phyloP scores from a whole-genome alignment of 2,888 invertebrate species.

The Lasioglossum zephyrum region DNA sequence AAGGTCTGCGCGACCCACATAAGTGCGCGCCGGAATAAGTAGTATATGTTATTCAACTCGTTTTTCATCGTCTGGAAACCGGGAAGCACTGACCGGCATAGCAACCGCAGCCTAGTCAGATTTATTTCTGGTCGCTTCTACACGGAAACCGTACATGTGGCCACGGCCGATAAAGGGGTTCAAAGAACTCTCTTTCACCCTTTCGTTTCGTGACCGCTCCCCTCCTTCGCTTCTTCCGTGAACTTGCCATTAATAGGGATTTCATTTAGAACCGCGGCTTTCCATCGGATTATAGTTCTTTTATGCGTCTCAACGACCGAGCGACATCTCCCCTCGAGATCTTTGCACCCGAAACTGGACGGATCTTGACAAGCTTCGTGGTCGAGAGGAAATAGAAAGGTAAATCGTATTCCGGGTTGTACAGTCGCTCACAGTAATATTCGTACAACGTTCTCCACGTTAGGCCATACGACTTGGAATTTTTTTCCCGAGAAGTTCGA shows the following conservation, averaged over 20 bases:
- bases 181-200: slow-evolving; percentile 35
- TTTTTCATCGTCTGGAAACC: slow-evolving; percentile 70
- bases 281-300: background rate
- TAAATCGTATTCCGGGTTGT: too few relatives aligned
- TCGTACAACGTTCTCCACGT: too few relatives aligned
- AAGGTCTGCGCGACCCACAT: slow-evolving; percentile 8
- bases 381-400: too few relatives aligned
- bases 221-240: background rate
- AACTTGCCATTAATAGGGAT: slow-evolving; percentile 9
- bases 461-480: too few relatives aligned
- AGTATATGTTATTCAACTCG: slow-evolving; percentile 57
- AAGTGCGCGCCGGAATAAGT: slow-evolving; percentile 31
- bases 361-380: too few relatives aligned
- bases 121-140: slow-evolving; percentile 63
- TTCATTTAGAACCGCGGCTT: background rate
- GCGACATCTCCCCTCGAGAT: too few relatives aligned
- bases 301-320: background rate
- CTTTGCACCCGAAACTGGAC: too few relatives aligned
- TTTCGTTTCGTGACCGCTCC: slow-evolving; percentile 8
- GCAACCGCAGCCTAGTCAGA: slow-evolving; percentile 53
- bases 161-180: slow-evolving; percentile 46
- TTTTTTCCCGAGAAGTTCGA: too few relatives aligned
- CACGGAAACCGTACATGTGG: slow-evolving; percentile 51
- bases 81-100: slow-evolving; percentile 53
- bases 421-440: too few relatives aligned